A percentile compares a stretch with the other conserved stretches of the same genome.
Evolutionary conservation across 64 coral and sea anemone species (phyloP).

Genomic region (Stichodactyla mertensii): DNA sequence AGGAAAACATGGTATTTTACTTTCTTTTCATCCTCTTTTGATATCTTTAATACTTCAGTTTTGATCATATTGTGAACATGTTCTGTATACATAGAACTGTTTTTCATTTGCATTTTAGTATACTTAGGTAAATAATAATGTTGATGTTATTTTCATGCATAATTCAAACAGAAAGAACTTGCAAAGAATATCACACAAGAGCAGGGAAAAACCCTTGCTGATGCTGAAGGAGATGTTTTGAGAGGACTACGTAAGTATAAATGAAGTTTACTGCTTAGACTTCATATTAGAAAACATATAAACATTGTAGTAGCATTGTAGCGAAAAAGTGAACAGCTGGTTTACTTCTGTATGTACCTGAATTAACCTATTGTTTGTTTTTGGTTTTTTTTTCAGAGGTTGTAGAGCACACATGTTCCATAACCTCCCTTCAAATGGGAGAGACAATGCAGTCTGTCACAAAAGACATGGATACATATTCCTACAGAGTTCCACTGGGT

Average conservation of each 20-base stretch:
- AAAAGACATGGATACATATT: conserved; percentile 98
- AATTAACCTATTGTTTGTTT: neutral
- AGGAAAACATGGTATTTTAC: conserved; percentile 83
- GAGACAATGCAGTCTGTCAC: conserved; percentile 92
- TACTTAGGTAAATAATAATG: too few relatives aligned
- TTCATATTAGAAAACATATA: neutral
- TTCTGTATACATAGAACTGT: too few relatives aligned
- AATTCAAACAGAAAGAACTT: conserved; percentile 73
- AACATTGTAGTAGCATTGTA: neutral
- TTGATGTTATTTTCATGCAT: too few relatives aligned
- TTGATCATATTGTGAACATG: neutral
- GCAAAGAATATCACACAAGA: conserved; percentile 76
- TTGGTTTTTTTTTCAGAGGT: conserved; percentile 67
- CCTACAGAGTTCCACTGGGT: conserved; percentile 83
- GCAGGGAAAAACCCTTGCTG: conserved; percentile 85
- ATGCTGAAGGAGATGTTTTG: conserved; percentile 81
- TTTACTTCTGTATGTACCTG: neutral
- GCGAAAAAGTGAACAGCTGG: too few relatives aligned
- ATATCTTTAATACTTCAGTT: neutral
- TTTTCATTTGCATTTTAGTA: too few relatives aligned
- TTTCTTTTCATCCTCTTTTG: neutral
- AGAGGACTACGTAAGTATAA: conserved; percentile 90
- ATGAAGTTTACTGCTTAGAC: neutral
- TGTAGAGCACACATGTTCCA: conserved; percentile 95
- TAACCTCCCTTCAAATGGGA: conserved; percentile 93